Conservation (phyloP, 2,888 invertebrate genomes). For the Parnassius apollo region DNA sequence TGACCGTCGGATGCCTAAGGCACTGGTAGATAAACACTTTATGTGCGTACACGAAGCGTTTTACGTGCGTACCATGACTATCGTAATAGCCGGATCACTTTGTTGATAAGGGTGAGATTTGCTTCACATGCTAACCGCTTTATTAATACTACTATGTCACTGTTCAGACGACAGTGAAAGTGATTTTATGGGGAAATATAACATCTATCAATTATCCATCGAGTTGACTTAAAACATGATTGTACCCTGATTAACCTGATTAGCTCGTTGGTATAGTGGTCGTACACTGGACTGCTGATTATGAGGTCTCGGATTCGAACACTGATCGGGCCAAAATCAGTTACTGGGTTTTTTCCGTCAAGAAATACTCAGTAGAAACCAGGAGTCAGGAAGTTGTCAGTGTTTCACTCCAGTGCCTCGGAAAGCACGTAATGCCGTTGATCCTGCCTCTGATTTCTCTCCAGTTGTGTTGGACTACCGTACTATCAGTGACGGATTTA, state of each 20-base stretch:
- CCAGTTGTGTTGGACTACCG: too few relatives aligned
- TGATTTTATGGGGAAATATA: conserved; percentile 17
- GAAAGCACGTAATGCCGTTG: too few relatives aligned
- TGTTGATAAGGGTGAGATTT: conserved; percentile 43
- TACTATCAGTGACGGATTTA: too few relatives aligned
- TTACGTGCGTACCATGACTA: conserved; percentile 64
- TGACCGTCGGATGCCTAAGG: conserved; percentile 57
- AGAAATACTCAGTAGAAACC: too few relatives aligned
- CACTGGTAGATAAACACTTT: conserved; percentile 68
- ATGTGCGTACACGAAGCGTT: conserved; percentile 58
- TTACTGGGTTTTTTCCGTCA: too few relatives aligned
- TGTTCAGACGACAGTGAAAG: conserved; percentile 21
- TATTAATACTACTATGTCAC: conserved; percentile 19
- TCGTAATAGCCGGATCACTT: conserved; percentile 47
- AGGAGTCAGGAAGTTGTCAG: too few relatives aligned
- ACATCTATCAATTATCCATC: conserved; percentile 4
- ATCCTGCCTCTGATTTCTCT: too few relatives aligned
- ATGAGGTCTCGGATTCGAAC: too few relatives aligned
- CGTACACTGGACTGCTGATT: too few relatives aligned
- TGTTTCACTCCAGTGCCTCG: too few relatives aligned
- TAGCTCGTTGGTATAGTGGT: too few relatives aligned
- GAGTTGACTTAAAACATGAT: conserved; percentile 5
- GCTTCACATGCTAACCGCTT: conserved; percentile 31
- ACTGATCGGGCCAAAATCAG: too few relatives aligned
- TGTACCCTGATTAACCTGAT: conserved; percentile 4